phyloP scores from a whole-genome alignment of 2,888 invertebrate species.

The Stenurella melanura region DNA sequence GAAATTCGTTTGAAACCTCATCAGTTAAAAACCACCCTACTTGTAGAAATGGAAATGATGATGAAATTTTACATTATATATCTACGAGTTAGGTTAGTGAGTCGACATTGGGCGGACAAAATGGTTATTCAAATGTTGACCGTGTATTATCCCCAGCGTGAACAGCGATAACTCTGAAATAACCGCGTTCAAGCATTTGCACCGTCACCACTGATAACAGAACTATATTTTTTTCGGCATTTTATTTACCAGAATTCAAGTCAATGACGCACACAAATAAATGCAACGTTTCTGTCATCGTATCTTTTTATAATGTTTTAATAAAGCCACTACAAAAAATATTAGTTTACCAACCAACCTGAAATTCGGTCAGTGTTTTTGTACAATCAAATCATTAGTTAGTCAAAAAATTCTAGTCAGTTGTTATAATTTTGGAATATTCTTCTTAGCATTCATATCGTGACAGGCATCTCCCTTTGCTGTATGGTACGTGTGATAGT shows the following conservation, averaged over 20 bases:
- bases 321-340: too few species aligned
- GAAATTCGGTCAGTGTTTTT: too few species aligned
- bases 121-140: constrained; percentile 52
- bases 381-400: too few species aligned
- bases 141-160: constrained; percentile 53
- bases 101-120: constrained; percentile 50
- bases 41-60: not conserved
- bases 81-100: constrained; percentile 45
- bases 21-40: not conserved
- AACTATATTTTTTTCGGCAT: constrained; percentile 33
- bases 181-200: constrained; percentile 56
- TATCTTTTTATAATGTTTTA: too few species aligned
- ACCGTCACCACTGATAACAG: constrained; percentile 53
- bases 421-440: too few species aligned
- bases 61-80: constrained; percentile 21
- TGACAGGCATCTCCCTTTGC: too few species aligned
- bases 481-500: too few species aligned
- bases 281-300: too few species aligned
- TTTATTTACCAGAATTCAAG: constrained; percentile 35
- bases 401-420: too few species aligned
- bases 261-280: constrained; percentile 15
- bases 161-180: constrained; percentile 58
- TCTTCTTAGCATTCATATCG: too few species aligned
- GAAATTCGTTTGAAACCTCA: not conserved
- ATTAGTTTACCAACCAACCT: too few species aligned